Evolutionary conservation across 2,113 vertebrate genomes (phyloP).

Genomic region (Istiophorus platypterus): DNA sequence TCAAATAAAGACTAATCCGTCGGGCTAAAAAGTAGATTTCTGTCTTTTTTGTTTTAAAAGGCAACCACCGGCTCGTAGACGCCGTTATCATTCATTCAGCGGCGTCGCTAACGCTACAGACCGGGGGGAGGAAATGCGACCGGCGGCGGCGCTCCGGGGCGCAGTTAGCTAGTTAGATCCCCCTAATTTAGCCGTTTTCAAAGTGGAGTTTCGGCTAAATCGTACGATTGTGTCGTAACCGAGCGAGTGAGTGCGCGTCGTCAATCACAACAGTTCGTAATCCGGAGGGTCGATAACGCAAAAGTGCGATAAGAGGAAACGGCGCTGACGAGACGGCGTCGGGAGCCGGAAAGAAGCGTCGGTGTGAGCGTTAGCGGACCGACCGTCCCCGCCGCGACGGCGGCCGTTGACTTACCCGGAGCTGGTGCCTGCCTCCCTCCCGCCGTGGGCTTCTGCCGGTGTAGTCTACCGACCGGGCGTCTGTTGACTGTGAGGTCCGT

Average conservation of each 20-base stretch:
- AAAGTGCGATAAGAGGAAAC: constrained; percentile 13
- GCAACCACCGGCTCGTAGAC: not conserved
- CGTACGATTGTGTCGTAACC: too few relatives aligned
- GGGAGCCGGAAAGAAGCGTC: not conserved
- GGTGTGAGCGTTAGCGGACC: constrained; percentile 15
- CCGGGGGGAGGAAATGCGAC: constrained; percentile 13
- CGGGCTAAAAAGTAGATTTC: not conserved
- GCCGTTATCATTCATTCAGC: constrained; percentile 27
- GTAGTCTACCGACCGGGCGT: constrained; percentile 21
- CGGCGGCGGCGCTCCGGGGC: constrained; percentile 31
- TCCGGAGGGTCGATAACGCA: not conserved
- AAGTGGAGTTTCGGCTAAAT: not conserved
- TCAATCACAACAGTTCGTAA: too few relatives aligned
- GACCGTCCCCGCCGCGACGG: not conserved
- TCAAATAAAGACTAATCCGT: not conserved
- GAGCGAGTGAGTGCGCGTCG: too few relatives aligned
- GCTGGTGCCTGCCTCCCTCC: constrained; percentile 11
- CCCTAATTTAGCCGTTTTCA: not conserved
- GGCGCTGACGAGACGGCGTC: not conserved
- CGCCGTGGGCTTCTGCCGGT: constrained; percentile 49
- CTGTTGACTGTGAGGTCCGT: constrained; percentile 60
- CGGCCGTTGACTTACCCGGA: constrained; percentile 70
- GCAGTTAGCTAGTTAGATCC: constrained; percentile 33
- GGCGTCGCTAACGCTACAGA: constrained; percentile 6
- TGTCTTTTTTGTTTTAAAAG: too few relatives aligned